Percentiles rank a stretch among this genome's conserved stretches.
Evolutionary conservation across 2,888 invertebrate species (phyloP).

Genomic region (Mimachlamys varia): DNA sequence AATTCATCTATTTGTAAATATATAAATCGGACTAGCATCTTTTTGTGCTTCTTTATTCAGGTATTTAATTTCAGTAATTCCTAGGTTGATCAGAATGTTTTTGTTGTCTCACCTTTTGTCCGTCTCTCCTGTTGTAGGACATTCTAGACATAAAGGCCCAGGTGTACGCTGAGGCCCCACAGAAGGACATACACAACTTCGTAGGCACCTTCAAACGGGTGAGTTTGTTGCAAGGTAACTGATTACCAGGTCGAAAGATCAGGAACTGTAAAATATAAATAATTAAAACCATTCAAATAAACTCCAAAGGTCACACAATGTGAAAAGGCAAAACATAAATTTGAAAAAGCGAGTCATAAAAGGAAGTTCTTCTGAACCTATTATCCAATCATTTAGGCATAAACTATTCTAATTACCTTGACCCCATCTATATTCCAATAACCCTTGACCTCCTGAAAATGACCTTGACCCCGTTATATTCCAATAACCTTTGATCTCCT

Average conservation of each 20-base stretch:
- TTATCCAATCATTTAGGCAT: too few relatives aligned
- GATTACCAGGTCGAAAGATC: background rate
- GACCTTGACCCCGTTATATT: background rate
- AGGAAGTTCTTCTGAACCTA: too few relatives aligned
- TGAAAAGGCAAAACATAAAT: too few relatives aligned
- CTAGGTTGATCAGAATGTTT: background rate
- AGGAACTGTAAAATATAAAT: background rate
- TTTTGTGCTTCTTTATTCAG: background rate
- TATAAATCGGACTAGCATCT: background rate
- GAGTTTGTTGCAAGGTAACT: conserved; percentile 45
- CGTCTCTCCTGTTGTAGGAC: conserved; percentile 75
- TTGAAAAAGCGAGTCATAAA: too few relatives aligned
- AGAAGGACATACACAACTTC: conserved; percentile 97
- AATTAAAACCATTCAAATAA: background rate
- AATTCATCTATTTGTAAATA: too few relatives aligned
- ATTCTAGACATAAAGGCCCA: conserved; percentile 89
- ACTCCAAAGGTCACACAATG: too few relatives aligned
- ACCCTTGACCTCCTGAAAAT: too few relatives aligned
- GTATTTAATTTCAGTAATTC: background rate
- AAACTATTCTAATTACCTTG: too few relatives aligned
- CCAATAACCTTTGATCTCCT: background rate
- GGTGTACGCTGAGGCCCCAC: conserved; percentile 97
- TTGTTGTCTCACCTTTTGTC: background rate
- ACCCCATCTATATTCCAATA: too few relatives aligned
- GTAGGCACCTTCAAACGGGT: conserved; percentile 80